Evolutionary conservation across 2,888 invertebrate species (phyloP).

Genomic region (Archips crataeganus): DNA sequence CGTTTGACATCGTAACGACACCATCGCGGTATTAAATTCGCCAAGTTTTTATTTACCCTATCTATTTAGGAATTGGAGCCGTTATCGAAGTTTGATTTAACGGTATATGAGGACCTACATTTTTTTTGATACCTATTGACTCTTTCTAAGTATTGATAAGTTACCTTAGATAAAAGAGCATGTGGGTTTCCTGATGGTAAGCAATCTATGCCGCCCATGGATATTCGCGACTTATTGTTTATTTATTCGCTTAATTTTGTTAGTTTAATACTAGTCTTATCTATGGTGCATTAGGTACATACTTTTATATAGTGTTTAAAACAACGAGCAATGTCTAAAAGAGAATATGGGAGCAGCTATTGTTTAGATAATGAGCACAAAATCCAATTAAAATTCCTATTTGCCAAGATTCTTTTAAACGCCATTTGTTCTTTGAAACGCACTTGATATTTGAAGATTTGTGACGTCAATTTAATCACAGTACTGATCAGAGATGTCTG

Average conservation of each 20-base stretch:
- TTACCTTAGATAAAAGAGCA: no score
- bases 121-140: background rate
- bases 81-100: constrained; percentile 6
- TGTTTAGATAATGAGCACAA: background rate
- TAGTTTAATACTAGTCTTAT: background rate
- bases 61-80: background rate
- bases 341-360: background rate
- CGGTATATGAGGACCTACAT: background rate
- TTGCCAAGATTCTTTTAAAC: background rate
- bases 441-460: constrained; percentile 10
- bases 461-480: constrained; percentile 24
- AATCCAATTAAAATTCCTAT: background rate
- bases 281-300: no score
- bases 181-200: no score
- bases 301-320: no score
- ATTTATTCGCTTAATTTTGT: background rate
- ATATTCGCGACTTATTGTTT: no score
- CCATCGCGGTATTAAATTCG: constrained; percentile 3
- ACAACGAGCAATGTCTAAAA: background rate
- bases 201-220: no score
- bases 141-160: constrained; percentile 6
- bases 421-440: background rate
- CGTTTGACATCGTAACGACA: constrained; percentile 34
- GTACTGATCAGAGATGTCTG: constrained; percentile 16
- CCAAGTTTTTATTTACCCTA: background rate